Conservation (phyloP, 2,113 vertebrate genomes). For the Pomatostomus ruficeps region DNA sequence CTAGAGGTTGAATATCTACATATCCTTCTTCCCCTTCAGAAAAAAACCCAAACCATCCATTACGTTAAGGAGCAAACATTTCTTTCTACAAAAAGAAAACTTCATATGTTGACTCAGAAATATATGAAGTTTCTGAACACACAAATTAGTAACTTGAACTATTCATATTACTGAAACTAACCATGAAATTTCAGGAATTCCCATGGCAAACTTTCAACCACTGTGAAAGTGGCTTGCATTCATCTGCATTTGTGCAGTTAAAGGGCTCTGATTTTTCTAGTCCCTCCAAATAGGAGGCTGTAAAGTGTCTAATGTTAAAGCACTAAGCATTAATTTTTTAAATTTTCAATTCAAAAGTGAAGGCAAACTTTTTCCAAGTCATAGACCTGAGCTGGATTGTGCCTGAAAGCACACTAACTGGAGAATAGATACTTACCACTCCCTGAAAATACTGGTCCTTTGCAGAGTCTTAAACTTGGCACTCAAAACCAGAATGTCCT, state of each 20-base stretch:
- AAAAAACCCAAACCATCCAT: neutral
- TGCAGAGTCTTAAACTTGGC: neutral
- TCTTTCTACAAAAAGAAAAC: neutral
- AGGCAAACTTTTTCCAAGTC: neutral
- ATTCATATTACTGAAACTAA: neutral
- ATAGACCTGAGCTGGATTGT: neutral
- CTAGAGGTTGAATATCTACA: neutral
- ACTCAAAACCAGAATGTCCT: neutral
- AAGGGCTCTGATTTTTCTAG: neutral
- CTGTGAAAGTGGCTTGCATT: neutral
- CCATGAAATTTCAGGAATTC: neutral
- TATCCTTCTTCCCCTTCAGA: neutral
- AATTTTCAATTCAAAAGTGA: neutral
- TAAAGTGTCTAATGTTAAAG: neutral
- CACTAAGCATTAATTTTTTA: neutral
- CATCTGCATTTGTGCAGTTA: neutral
- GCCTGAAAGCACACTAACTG: neutral
- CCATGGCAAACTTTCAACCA: neutral
- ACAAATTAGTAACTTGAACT: neutral
- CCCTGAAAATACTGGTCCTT: neutral
- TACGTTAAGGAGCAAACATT: neutral
- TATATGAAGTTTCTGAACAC: neutral
- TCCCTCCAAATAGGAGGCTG: neutral
- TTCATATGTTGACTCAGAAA: neutral
- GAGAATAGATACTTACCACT: neutral